Conservation (phyloP, 1,140 invertebrate species). For the Pantala flavescens region DNA sequence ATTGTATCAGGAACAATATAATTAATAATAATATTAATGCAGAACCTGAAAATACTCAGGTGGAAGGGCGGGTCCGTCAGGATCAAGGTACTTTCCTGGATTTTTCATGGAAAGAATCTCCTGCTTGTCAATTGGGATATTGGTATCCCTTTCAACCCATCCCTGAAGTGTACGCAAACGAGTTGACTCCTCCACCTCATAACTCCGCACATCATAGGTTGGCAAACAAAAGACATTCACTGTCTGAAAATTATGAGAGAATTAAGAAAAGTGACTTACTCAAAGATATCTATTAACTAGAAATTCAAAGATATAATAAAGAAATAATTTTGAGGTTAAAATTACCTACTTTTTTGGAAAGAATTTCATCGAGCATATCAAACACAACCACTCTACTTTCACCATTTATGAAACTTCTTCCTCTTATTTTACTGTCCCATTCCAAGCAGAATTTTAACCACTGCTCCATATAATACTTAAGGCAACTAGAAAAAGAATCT, state of each 20-base stretch:
- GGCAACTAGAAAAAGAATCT: constrained; percentile 29
- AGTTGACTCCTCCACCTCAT: constrained; percentile 42
- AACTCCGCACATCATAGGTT: constrained; percentile 32
- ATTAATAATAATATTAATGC: no score
- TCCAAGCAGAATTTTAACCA: constrained; percentile 61
- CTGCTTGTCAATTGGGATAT: constrained; percentile 36
- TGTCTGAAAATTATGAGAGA: constrained; percentile 45
- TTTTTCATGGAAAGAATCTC: constrained; percentile 33
- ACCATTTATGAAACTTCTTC: constrained; percentile 32
- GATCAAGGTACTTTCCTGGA: neutral
- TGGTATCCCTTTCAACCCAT: constrained; percentile 42
- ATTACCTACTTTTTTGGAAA: constrained; percentile 38
- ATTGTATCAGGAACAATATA: no score
- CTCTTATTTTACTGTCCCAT: constrained; percentile 55
- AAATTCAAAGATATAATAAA: no score
- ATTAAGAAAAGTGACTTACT: no score
- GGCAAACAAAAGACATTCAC: constrained; percentile 49
- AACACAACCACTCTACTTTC: constrained; percentile 34
- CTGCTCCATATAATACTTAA: constrained; percentile 46
- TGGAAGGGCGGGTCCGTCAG: constrained; percentile 22
- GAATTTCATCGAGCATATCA: constrained; percentile 34
- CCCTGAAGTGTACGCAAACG: constrained; percentile 37
- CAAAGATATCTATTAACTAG: no score
- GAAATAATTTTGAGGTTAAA: constrained; percentile 19
- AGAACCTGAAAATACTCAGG: neutral